A percentile compares a stretch with the other conserved stretches of the same genome.
Conservation (phyloP, 2,797 vertebrate genomes). For the Orientallactaga sibirica region DNA sequence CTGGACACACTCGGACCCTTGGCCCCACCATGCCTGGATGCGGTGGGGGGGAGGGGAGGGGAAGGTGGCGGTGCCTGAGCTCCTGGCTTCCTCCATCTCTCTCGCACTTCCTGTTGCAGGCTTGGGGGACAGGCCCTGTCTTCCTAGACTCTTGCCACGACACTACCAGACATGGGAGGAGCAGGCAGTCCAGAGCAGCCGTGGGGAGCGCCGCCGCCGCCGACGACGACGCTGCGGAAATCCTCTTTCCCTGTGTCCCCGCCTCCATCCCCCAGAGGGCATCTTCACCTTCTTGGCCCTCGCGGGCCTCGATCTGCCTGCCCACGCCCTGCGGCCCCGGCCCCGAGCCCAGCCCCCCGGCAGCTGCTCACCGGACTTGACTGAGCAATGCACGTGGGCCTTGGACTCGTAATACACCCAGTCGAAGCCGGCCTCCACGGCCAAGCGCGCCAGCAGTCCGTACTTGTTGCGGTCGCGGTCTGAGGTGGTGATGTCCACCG, state of each 20-base stretch:
- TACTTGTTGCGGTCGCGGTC: conserved; percentile 98
- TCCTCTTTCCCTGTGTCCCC: conserved; percentile 62
- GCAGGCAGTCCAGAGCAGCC: conserved; percentile 48
- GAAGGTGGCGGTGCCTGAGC: conserved; percentile 43
- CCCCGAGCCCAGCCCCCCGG: conserved; percentile 77
- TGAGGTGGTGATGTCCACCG: conserved; percentile 98
- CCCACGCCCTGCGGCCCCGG: conserved; percentile 80
- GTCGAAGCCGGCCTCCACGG: conserved; percentile 98
- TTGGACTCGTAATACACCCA: conserved; percentile 99
- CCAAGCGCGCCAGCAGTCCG: conserved; percentile 97
- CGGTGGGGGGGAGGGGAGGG: neutral
- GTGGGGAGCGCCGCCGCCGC: neutral
- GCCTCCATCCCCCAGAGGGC: conserved; percentile 71
- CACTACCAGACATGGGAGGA: conserved; percentile 67
- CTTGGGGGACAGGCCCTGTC: conserved; percentile 71
- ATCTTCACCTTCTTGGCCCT: conserved; percentile 70
- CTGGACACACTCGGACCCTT: conserved; percentile 10
- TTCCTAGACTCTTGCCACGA: conserved; percentile 71
- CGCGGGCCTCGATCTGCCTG: conserved; percentile 18
- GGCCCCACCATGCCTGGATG: conserved; percentile 17
- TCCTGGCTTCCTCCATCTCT: conserved; percentile 80
- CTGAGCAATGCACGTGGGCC: conserved; percentile 98
- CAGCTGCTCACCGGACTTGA: conserved; percentile 95
- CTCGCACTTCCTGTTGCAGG: conserved; percentile 79
- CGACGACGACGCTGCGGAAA: neutral